Conservation (phyloP, 1,140 invertebrate genomes). For the Drosophila leontia region DNA sequence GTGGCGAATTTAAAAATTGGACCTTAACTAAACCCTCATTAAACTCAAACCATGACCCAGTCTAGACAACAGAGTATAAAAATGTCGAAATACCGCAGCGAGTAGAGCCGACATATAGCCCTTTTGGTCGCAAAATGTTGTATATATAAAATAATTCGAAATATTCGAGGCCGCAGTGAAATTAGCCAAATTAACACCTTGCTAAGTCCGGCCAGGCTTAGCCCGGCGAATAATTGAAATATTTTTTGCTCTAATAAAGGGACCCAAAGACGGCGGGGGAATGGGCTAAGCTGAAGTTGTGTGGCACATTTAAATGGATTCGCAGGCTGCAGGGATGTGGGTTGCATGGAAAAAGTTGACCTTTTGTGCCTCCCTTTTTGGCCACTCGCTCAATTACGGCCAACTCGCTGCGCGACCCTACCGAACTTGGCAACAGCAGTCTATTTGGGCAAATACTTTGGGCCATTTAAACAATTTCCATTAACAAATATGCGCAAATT, state of each 20-base stretch:
- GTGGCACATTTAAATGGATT: constrained; percentile 46
- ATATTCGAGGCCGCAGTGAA: constrained; percentile 78
- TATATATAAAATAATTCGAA: constrained; percentile 72
- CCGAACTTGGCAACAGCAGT: constrained; percentile 44
- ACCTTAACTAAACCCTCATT: background rate
- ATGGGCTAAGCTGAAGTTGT: constrained; percentile 35
- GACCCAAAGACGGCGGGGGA: constrained; percentile 19
- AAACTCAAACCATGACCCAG: background rate
- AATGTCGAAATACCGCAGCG: constrained; percentile 11
- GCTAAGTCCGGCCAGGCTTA: constrained; percentile 63
- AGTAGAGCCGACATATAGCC: background rate
- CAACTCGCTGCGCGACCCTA: constrained; percentile 22
- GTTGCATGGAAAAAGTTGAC: constrained; percentile 62
- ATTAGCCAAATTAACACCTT: constrained; percentile 83
- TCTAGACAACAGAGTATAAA: background rate
- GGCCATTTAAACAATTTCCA: constrained; percentile 82
- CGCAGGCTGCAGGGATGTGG: constrained; percentile 24
- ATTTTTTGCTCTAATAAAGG: constrained; percentile 78
- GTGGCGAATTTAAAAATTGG: too few species aligned
- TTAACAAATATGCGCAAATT: constrained; percentile 83
- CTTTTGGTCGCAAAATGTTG: constrained; percentile 10
- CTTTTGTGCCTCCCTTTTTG: constrained; percentile 54
- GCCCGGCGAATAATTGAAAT: constrained; percentile 76
- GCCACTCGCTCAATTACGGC: constrained; percentile 72
- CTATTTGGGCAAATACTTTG: constrained; percentile 77